Conservation (phyloP, 2,113 vertebrate genomes). For the Gobiocypris rarus region DNA sequence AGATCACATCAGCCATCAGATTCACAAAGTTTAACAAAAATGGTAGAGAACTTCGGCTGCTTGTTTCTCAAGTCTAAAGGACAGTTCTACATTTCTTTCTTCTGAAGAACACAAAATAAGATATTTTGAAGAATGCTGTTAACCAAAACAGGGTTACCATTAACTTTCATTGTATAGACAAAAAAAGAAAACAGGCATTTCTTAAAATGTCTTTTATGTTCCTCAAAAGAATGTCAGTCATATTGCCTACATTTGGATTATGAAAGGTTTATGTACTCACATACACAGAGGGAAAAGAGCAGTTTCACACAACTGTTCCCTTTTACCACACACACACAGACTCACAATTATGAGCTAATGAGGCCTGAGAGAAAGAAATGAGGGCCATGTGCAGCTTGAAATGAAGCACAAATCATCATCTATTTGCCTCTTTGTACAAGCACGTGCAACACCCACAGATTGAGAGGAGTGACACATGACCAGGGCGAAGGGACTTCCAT, state of each 20-base stretch:
- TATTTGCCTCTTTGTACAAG: conserved; percentile 39
- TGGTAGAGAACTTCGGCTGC: neutral
- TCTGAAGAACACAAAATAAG: neutral
- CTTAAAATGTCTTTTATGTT: neutral
- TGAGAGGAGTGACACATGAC: conserved; percentile 37
- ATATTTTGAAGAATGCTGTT: neutral
- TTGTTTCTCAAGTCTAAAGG: neutral
- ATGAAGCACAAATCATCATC: conserved; percentile 29
- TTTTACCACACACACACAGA: neutral
- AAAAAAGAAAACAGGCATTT: neutral
- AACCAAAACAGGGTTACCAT: neutral
- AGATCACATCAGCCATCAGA: neutral
- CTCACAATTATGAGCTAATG: conserved; percentile 27
- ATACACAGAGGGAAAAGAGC: neutral
- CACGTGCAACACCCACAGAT: conserved; percentile 20
- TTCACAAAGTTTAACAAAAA: neutral
- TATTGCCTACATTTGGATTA: neutral
- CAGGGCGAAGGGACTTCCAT: conserved; percentile 32
- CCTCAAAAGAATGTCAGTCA: neutral
- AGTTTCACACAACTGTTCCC: conserved; percentile 10
- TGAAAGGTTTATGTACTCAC: too few species aligned
- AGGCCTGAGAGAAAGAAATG: conserved; percentile 31
- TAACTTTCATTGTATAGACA: neutral
- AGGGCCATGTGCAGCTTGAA: conserved; percentile 22
- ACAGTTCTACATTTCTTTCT: neutral